These are phyloP conservation scores for Danio choprae DNA, from an alignment of 2,797 vertebrate genomes.

Conservation along the genomic window DNA sequence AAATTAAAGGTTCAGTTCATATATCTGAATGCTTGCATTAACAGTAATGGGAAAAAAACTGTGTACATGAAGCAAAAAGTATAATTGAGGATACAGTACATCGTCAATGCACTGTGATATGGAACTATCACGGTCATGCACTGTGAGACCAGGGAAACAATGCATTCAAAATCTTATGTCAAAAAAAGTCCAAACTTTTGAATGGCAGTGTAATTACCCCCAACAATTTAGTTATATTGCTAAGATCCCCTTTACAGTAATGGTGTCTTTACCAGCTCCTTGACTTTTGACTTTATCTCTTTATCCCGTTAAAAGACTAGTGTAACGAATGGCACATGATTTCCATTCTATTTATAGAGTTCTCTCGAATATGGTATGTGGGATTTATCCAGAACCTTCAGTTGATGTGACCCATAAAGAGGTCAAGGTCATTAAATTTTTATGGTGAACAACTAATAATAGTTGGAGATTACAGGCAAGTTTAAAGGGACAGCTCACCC, in stretches of 20 bases:
- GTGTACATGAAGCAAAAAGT: too few species aligned
- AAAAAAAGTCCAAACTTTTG: not conserved
- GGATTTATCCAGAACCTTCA: not conserved
- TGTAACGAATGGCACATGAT: slow-evolving; percentile 13
- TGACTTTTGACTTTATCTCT: slow-evolving; percentile 22
- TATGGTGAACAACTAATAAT: not conserved
- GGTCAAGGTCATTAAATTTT: slow-evolving; percentile 7
- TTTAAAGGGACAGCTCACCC: not conserved
- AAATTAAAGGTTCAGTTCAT: too few species aligned
- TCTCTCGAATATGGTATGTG: not conserved
- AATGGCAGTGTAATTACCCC: not conserved
- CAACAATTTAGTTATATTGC: slow-evolving; percentile 17
- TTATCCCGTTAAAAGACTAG: slow-evolving; percentile 31
- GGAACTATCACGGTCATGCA: too few species aligned
- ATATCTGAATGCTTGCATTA: too few species aligned
- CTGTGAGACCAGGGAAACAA: too few species aligned
- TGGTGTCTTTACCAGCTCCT: not conserved
- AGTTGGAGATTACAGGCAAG: not conserved
- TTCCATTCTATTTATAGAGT: slow-evolving; percentile 10
- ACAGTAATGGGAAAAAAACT: too few species aligned
- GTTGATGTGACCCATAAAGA: not conserved
- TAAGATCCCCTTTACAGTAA: slow-evolving; percentile 17
- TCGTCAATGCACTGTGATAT: too few species aligned
- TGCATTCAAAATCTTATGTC: too few species aligned
- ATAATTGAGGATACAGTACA: too few species aligned